Evolutionary conservation across 2,797 vertebrate species (phyloP).

Genomic region (Lacerta viridis): DNA sequence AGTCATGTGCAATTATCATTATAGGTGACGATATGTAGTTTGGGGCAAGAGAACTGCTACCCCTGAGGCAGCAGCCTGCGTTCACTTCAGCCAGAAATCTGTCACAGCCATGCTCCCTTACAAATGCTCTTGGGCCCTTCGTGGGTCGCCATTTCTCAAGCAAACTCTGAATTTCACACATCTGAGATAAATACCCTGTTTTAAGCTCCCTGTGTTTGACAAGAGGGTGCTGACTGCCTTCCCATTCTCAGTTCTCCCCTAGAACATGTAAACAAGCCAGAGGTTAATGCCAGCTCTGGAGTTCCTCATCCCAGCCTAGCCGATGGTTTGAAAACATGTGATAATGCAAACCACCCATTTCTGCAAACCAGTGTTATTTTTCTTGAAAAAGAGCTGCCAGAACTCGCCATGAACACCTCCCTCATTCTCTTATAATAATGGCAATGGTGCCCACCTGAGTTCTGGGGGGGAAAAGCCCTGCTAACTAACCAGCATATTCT

Average conservation of each 20-base stretch:
- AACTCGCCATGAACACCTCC: too few species aligned
- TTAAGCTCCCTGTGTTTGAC: not conserved
- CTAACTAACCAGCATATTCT: not conserved
- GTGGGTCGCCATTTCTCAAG: not conserved
- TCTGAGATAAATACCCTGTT: not conserved
- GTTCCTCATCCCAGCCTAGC: not conserved
- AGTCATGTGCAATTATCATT: not conserved
- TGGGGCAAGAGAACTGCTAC: not conserved
- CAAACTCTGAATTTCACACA: not conserved
- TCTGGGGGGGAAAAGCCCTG: too few species aligned
- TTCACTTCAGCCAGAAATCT: not conserved
- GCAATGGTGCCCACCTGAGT: too few species aligned
- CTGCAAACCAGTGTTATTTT: not conserved
- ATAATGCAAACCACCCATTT: not conserved
- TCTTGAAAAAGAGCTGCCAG: too few species aligned
- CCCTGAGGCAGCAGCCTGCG: not conserved
- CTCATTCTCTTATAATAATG: too few species aligned
- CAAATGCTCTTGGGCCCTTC: not conserved
- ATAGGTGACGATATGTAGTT: not conserved
- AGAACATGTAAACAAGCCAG: not conserved
- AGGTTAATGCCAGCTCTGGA: not conserved
- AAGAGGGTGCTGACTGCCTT: too few species aligned
- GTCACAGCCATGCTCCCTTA: not conserved
- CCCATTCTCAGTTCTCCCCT: not conserved
- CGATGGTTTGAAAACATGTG: not conserved